Evolutionary conservation across 2,113 vertebrate species (phyloP), one percentile per base, ranked within the genome.

Genomic region (Camelus bactrianus): DNA sequence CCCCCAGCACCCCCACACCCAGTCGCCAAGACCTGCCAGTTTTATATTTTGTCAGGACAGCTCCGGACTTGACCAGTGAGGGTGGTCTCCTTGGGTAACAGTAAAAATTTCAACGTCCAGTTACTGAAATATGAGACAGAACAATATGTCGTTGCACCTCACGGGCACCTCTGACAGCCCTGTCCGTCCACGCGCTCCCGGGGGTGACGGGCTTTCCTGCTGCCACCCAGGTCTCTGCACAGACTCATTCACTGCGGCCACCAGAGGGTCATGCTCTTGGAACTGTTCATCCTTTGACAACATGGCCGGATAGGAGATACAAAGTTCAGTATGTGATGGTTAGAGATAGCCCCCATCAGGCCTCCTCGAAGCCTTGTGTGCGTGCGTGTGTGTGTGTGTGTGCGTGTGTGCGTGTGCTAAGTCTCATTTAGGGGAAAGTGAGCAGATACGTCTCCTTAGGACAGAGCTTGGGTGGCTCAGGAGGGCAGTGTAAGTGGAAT

Each of bases 351-450:
- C 28, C 81, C 38, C 8, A 0, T 9, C 14, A 56, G 48, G 48
- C 48, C 14, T 56, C 22, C 16, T 15, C 28, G 22, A 8, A 42
- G 50, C 6, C 65, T 1, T 1, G 16, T 28, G 38, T 16, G 5
- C 2, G 11, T 30, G 1, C 2, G 1, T 3, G 5, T 4, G 19
- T 4, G 6, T 9, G 17, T 58, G 22, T 30, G 16, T 2, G 1
- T 3, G 5, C 3, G 19, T 4, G 6, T 3, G 1, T 3, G 5
- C 5, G 19, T 6, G 6, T 3, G 15, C 38, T 50, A 17, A 3
- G 46, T 8, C 8, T 58, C 11, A 0, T 60, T 50, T 20, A 14
- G 10, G 11, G 48, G 56, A 28, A 3, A 10, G 56, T 8, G 48
- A n/a, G 52, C 22, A 19, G 32, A 6, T 3, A 0, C 1, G 32